A percentile compares a stretch with the other conserved stretches of the same genome.
Conservation (phyloP, 2,888 invertebrate genomes). For the Xestobium rufovillosum region DNA sequence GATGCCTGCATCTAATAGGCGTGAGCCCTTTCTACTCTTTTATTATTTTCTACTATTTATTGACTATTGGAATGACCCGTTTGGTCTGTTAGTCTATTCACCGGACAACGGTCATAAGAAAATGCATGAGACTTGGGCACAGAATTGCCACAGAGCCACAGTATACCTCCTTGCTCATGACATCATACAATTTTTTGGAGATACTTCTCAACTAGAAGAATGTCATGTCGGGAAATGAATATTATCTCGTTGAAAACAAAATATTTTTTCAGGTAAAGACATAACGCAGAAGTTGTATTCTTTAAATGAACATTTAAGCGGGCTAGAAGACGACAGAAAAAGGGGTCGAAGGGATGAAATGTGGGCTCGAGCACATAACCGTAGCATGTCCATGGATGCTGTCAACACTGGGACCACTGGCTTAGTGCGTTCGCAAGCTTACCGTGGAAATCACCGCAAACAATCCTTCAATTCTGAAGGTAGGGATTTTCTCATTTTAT, state of each 20-base stretch:
- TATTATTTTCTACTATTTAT: no score
- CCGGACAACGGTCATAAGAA: no score
- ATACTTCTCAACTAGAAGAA: background rate
- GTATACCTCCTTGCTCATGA: no score
- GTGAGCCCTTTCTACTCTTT: no score
- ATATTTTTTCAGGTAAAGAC: constrained; percentile 56
- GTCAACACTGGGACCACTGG: constrained; percentile 73
- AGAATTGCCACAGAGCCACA: no score
- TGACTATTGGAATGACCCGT: no score
- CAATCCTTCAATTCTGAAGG: constrained; percentile 43
- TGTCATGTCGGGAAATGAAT: background rate
- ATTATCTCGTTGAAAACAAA: background rate
- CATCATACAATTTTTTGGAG: no score
- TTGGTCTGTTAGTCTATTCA: no score
- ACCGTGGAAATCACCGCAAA: constrained; percentile 46
- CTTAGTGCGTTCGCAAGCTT: constrained; percentile 59
- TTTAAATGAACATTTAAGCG: constrained; percentile 64
- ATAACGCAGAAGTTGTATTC: constrained; percentile 80
- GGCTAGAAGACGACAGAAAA: constrained; percentile 42
- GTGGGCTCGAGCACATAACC: constrained; percentile 48
- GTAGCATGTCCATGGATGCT: constrained; percentile 70
- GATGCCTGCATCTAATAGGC: no score
- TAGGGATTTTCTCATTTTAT: constrained; percentile 30
- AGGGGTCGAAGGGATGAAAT: constrained; percentile 38
- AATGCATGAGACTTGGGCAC: no score